phyloP scores from a whole-genome alignment of 2,888 invertebrate genomes.

The Microctonus aethiopoides region DNA sequence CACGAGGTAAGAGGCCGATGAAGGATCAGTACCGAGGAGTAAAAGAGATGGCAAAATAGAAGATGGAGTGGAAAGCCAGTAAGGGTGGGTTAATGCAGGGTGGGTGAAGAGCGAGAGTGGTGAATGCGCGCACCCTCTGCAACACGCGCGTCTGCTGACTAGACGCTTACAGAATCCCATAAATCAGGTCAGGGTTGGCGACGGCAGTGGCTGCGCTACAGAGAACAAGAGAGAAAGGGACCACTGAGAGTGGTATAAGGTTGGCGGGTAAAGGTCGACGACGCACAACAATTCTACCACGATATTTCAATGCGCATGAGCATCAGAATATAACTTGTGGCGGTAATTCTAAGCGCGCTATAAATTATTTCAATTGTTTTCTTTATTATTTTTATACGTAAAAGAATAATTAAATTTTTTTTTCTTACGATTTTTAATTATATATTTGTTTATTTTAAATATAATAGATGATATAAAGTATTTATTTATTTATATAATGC shows the following conservation, averaged over 20 bases:
- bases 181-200: constrained; percentile 71
- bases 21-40: background rate
- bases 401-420: too few relatives aligned
- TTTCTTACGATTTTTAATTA: too few relatives aligned
- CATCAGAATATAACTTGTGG: background rate
- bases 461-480: too few relatives aligned
- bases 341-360: background rate
- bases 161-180: constrained; percentile 74
- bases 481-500: too few relatives aligned
- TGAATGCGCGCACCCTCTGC: constrained; percentile 45
- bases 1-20: constrained; percentile 30
- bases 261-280: constrained; percentile 64
- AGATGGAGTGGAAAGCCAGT: background rate
- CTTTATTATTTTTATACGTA: too few relatives aligned
- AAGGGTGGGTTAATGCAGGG: background rate
- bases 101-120: constrained; percentile 31
- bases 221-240: constrained; percentile 44
- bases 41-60: background rate
- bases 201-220: constrained; percentile 54
- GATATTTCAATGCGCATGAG: constrained; percentile 48
- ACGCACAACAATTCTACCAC: constrained; percentile 59
- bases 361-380: background rate
- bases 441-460: too few relatives aligned
- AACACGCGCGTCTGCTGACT: constrained; percentile 54
- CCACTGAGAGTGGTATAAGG: constrained; percentile 50